A percentile compares a stretch with the other conserved stretches of the same genome.
Evolutionary conservation across 2,797 vertebrate species (phyloP).

Genomic region (Podarcis siculus): DNA sequence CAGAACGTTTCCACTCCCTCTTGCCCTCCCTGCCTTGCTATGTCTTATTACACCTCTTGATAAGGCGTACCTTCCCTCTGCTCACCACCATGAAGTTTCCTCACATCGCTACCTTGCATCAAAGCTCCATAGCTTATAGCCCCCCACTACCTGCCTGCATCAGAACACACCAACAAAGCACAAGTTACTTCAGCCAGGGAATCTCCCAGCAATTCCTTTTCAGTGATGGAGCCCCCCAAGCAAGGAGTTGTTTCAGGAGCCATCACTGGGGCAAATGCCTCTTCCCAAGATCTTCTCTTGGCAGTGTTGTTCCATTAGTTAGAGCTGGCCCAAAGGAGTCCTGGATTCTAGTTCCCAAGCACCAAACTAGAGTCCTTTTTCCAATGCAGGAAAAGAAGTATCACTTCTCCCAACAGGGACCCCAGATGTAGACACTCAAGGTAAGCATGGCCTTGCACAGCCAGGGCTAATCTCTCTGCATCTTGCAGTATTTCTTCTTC

Average conservation of each 20-base stretch:
- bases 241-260: background rate
- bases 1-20: background rate
- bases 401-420: background rate
- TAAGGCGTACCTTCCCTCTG: background rate
- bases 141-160: background rate
- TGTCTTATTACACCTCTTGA: background rate
- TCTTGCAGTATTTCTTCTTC: background rate
- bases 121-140: background rate
- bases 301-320: background rate
- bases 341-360: background rate
- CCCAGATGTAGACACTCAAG: background rate
- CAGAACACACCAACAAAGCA: slow-evolving; percentile 54
- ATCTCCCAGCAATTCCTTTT: slow-evolving; percentile 27
- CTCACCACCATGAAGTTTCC: background rate
- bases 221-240: slow-evolving; percentile 27
- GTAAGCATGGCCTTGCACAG: background rate
- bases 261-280: slow-evolving; percentile 6
- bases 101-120: background rate
- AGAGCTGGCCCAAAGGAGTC: background rate
- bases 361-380: background rate
- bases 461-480: background rate
- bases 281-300: background rate
- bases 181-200: slow-evolving; percentile 46
- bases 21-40: background rate
- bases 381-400: background rate